Conservation (phyloP, 2,888 invertebrate genomes). For the Colostygia pectinataria region DNA sequence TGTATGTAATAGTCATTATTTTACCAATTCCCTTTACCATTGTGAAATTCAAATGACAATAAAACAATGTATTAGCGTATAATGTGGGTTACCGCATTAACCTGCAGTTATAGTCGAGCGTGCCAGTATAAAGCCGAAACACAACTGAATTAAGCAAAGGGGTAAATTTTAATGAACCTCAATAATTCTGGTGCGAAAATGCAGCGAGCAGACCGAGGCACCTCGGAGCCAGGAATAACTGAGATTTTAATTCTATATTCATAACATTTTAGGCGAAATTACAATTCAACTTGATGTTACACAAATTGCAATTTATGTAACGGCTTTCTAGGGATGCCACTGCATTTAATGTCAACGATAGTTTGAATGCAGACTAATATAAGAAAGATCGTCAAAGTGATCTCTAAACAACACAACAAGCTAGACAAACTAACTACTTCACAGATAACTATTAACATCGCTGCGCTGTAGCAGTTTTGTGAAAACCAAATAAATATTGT, state of each 20-base stretch:
- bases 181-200: constrained; percentile 49
- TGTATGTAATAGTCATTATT: too few relatives aligned
- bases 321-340: neutral
- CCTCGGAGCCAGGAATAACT: constrained; percentile 32
- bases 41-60: neutral
- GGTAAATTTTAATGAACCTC: constrained; percentile 54
- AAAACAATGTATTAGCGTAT: constrained; percentile 9
- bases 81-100: constrained; percentile 32
- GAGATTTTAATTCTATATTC: constrained; percentile 3
- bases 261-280: constrained; percentile 7
- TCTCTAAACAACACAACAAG: too few relatives aligned
- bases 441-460: too few relatives aligned
- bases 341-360: too few relatives aligned
- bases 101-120: constrained; percentile 31
- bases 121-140: constrained; percentile 39
- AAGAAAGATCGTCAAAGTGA: too few relatives aligned
- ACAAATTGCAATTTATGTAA: constrained; percentile 1
- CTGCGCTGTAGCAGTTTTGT: too few relatives aligned
- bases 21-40: too few relatives aligned
- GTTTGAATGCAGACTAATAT: too few relatives aligned
- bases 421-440: too few relatives aligned
- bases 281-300: constrained; percentile 1
- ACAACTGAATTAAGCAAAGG: constrained; percentile 45
- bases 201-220: constrained; percentile 31
- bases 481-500: too few relatives aligned